Conservation (phyloP, 2,888 invertebrate species). For the Heliconius ismenius region DNA sequence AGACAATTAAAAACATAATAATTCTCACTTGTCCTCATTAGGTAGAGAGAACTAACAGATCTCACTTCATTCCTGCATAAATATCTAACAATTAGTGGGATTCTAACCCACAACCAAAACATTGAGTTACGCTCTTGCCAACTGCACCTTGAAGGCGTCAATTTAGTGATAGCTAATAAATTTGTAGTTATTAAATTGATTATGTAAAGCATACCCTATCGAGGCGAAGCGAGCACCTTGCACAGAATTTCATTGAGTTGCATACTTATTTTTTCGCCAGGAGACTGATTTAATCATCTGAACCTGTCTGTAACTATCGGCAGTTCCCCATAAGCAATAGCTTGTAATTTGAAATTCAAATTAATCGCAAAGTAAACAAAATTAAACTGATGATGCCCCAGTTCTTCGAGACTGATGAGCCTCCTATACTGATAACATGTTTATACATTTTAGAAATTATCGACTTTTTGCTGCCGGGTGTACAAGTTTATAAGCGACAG, state of each 20-base stretch:
- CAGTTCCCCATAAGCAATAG: conserved; percentile 30
- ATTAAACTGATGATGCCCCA: conserved; percentile 35
- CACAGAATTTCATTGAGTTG: conserved; percentile 22
- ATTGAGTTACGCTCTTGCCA: not conserved
- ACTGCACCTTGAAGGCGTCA: not conserved
- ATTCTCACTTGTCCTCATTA: no score
- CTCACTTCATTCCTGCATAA: no score
- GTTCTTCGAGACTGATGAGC: not conserved
- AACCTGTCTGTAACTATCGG: conserved; percentile 34
- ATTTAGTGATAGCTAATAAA: not conserved
- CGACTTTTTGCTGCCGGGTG: conserved; percentile 4
- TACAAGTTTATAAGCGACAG: not conserved
- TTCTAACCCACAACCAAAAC: not conserved
- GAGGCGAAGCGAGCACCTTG: conserved; percentile 23
- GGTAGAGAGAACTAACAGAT: no score
- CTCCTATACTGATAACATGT: conserved; percentile 1
- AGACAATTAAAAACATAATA: no score
- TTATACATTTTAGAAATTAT: conserved; percentile 14
- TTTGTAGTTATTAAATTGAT: not conserved
- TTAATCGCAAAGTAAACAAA: conserved; percentile 62
- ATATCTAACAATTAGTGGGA: no score
- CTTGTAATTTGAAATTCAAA: conserved; percentile 58
- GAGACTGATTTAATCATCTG: conserved; percentile 32
- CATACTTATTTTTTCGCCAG: conserved; percentile 27
- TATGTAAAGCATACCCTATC: conserved; percentile 6